Evolutionary conservation across 2,797 vertebrate genomes (phyloP).

Genomic region (Pelodytes ibericus): DNA sequence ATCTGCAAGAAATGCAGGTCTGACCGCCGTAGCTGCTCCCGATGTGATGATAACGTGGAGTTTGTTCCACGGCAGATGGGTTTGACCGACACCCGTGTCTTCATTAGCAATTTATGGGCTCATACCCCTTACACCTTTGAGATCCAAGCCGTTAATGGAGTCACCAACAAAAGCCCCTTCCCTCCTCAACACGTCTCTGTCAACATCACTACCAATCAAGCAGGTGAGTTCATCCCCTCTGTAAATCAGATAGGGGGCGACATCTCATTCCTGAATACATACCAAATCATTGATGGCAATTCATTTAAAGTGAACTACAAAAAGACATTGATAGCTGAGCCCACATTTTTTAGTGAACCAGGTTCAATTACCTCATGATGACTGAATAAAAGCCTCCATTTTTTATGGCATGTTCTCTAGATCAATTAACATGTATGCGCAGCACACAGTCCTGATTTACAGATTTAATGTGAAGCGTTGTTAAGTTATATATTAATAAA

Average conservation of each 20-base stretch:
- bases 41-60: constrained; percentile 96
- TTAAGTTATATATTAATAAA: not conserved
- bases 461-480: no score
- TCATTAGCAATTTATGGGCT: constrained; percentile 94
- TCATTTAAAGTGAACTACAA: no score
- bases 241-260: no score
- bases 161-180: constrained; percentile 94
- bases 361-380: no score
- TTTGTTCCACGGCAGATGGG: constrained; percentile 92
- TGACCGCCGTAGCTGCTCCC: constrained; percentile 89
- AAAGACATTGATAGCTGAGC: no score
- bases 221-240: constrained; percentile 77
- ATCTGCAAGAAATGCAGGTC: constrained; percentile 93
- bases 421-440: no score
- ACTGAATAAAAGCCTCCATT: no score
- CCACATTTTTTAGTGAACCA: no score
- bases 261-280: no score
- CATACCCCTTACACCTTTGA: constrained; percentile 96
- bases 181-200: constrained; percentile 92
- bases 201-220: constrained; percentile 98
- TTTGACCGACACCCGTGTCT: constrained; percentile 88
- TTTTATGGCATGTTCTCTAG: no score
- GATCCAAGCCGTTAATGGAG: constrained; percentile 95
- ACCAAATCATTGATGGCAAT: no score
- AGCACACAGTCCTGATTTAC: not conserved